Evolutionary conservation across 2,888 invertebrate species (phyloP).

Genomic region (Vannuccia rotundouncinata): DNA sequence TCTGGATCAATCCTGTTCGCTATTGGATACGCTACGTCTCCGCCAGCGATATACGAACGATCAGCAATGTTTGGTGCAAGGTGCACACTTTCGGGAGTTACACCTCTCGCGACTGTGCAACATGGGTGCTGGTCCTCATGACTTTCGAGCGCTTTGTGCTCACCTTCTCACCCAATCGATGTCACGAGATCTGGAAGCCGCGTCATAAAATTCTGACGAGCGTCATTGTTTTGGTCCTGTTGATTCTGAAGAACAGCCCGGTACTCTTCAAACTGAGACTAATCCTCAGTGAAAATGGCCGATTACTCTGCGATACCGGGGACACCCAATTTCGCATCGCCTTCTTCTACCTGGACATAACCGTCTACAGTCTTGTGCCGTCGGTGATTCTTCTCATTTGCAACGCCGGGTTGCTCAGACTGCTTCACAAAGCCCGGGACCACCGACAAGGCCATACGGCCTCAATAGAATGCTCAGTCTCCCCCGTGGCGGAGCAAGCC

Average conservation of each 20-base stretch:
- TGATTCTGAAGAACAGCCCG: slow-evolving; percentile 32
- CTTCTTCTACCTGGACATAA: slow-evolving; percentile 38
- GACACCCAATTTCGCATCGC: slow-evolving; percentile 31
- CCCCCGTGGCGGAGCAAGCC: neutral
- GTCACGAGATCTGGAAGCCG: slow-evolving; percentile 29
- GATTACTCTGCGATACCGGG: slow-evolving; percentile 35
- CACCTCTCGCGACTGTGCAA: slow-evolving; percentile 36
- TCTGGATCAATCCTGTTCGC: slow-evolving; percentile 38
- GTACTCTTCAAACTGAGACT: slow-evolving; percentile 30
- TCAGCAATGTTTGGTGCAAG: slow-evolving; percentile 29
- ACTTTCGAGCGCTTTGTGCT: slow-evolving; percentile 38
- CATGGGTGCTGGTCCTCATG: slow-evolving; percentile 38
- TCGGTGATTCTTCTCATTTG: slow-evolving; percentile 27
- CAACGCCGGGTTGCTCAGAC: slow-evolving; percentile 32
- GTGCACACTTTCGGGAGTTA: slow-evolving; percentile 36
- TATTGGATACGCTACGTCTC: slow-evolving; percentile 33
- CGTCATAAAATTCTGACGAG: slow-evolving; percentile 32
- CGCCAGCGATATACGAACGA: slow-evolving; percentile 19
- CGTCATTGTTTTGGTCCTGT: slow-evolving; percentile 2
- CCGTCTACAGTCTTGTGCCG: slow-evolving; percentile 38
- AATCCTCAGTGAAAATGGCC: neutral
- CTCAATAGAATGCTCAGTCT: neutral
- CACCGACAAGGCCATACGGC: neutral
- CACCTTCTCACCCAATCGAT: slow-evolving; percentile 36
- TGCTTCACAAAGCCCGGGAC: slow-evolving; percentile 34